phyloP scores from a whole-genome alignment of 2,797 vertebrate genomes.

The Acrocephalus scirpaceus region DNA sequence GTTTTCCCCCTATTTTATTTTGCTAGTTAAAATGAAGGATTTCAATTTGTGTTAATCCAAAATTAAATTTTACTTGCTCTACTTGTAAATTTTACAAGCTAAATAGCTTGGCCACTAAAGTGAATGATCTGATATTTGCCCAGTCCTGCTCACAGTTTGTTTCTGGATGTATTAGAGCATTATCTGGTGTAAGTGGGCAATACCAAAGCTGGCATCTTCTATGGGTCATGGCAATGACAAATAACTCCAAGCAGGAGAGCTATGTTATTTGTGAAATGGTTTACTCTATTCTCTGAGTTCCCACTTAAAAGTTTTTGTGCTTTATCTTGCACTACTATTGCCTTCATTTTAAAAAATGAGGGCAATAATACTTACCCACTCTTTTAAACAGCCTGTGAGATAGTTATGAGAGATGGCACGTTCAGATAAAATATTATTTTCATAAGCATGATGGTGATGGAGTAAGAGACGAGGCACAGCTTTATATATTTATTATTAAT shows the following conservation, averaged over 20 bases:
- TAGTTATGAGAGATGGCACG: not conserved
- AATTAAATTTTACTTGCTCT: not conserved
- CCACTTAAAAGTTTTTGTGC: not conserved
- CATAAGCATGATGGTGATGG: not conserved
- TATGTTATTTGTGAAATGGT: not conserved
- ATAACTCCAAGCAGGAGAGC: not conserved
- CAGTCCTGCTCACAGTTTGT: not conserved
- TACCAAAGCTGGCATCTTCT: not conserved
- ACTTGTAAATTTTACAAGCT: not conserved
- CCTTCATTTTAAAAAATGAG: not conserved
- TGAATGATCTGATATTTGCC: not conserved
- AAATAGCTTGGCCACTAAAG: not conserved
- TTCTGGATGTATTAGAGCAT: not conserved
- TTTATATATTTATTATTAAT: constrained; percentile 63
- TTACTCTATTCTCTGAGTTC: not conserved
- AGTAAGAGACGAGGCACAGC: constrained; percentile 27
- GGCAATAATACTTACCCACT: constrained; percentile 36
- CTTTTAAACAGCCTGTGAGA: constrained; percentile 25
- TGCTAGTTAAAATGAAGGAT: not conserved
- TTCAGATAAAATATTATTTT: constrained; percentile 27
- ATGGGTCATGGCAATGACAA: not conserved
- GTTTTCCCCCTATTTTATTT: not conserved
- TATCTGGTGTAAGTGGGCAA: not conserved
- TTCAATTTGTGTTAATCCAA: not conserved
- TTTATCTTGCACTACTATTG: not conserved